Evolutionary conservation across 2,888 invertebrate genomes (phyloP), one percentile per base, ranked within the genome.

Genomic region (Cryptocheilus praepositus): DNA sequence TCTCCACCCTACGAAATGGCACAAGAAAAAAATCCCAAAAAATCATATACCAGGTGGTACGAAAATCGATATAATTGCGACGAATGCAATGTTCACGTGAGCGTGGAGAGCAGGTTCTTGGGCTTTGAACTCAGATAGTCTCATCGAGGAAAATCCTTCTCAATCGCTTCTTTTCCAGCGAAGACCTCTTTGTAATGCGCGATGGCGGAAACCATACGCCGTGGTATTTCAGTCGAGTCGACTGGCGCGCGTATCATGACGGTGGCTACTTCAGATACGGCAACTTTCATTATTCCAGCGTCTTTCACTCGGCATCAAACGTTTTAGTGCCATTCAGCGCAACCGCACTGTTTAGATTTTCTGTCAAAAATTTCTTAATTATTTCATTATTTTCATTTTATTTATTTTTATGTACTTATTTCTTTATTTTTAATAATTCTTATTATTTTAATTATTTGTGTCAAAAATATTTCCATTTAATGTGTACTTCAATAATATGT

Each of bases 141-240:
- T 72, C 64, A 55, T 70, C 65, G 49, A 61, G 70, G 70, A 74
- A 77, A 80, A 77, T 70, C 66, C 66, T 61, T 67, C 67, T 71
- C 68, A 55, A 7, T 67, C 53, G 61, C 60, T 68, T 53, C 64
- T 71, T 73, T 73, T 58, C 71, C 70, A 62, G 71, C 16, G 72
- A 76, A 77, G 72, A 65, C 64, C 78, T 81, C 68, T 70, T 81
- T 81, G 70, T 75, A 66, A 79, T 81, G 71, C 79, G 70, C 70
- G 71, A 72, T 69, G 74, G 76, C 66, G 80, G 68, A 73, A 75
- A 77, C 68, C 60, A 74, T 68, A 79, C 74, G 74, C 75, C 61
- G 64, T 70, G 75, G 78, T 68, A 81, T 81, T 81, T 76, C 75
- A 71, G 70, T 68, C 73, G 65, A 51, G 70, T 61, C 62, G 67